phyloP scores from a whole-genome alignment of 2,113 vertebrate genomes.

The Platichthys stellatus region DNA sequence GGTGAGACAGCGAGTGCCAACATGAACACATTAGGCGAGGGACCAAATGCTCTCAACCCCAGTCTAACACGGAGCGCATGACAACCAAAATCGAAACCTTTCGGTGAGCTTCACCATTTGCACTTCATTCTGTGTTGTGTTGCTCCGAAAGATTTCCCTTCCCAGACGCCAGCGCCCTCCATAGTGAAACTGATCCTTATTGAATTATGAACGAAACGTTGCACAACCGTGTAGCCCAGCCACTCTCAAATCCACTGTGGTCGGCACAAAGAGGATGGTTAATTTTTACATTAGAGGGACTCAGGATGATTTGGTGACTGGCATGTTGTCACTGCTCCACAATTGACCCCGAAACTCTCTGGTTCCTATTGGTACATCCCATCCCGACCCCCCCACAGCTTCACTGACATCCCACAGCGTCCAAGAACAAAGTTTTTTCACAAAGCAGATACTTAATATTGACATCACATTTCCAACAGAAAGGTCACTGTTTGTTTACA shows the following conservation, averaged over 20 bases:
- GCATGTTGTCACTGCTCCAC: constrained; percentile 68
- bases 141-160: constrained; percentile 61
- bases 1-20: constrained; percentile 65
- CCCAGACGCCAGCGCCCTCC: constrained; percentile 57
- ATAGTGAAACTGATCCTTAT: constrained; percentile 73
- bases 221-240: constrained; percentile 61
- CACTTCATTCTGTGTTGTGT: constrained; percentile 59
- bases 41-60: constrained; percentile 68
- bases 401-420: constrained; percentile 36
- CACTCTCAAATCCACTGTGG: constrained; percentile 76
- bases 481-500: constrained; percentile 4
- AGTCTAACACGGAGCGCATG: constrained; percentile 70
- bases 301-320: constrained; percentile 71
- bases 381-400: constrained; percentile 34
- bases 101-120: constrained; percentile 65
- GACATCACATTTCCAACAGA: constrained; percentile 21
- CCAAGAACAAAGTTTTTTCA: constrained; percentile 11
- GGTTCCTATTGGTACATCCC: constrained; percentile 49
- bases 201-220: constrained; percentile 75
- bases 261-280: constrained; percentile 70
- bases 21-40: constrained; percentile 74
- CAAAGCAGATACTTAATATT: constrained; percentile 4
- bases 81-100: constrained; percentile 73
- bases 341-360: constrained; percentile 55
- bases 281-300: constrained; percentile 76